Evolutionary conservation across 2,113 vertebrate species (phyloP).

Genomic region (Zosterops lateralis): DNA sequence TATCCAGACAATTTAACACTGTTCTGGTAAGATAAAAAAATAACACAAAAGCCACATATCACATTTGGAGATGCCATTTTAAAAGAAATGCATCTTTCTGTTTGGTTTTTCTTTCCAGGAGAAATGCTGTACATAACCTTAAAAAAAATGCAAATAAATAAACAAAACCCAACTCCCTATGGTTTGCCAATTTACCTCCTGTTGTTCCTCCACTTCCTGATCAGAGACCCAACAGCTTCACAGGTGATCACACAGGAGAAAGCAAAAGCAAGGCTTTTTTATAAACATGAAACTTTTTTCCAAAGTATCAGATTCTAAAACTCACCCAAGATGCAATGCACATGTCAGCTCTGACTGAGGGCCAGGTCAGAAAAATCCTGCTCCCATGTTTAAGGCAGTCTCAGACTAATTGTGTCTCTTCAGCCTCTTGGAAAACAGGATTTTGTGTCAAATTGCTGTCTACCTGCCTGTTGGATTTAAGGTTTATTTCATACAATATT

Average conservation of each 20-base stretch:
- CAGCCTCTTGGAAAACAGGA: neutral
- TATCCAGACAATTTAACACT: constrained; percentile 42
- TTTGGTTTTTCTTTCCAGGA: neutral
- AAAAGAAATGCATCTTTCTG: neutral
- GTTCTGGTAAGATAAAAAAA: neutral
- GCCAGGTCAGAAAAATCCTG: neutral
- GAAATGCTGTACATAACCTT: neutral
- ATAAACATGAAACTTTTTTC: neutral
- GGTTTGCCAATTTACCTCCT: neutral
- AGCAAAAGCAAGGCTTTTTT: neutral
- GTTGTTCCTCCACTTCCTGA: neutral
- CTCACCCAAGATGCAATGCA: neutral
- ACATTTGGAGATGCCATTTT: neutral
- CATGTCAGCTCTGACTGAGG: neutral
- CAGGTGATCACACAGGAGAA: neutral
- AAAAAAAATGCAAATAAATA: neutral
- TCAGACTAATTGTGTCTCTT: neutral
- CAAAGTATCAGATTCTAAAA: neutral
- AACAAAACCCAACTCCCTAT: neutral
- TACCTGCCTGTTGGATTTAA: neutral
- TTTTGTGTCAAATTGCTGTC: neutral
- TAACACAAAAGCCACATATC: neutral
- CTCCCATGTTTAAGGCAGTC: neutral
- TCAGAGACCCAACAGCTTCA: neutral
- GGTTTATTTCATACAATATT: neutral